Evolutionary conservation across 2,797 vertebrate genomes (phyloP).

Genomic region (Linurgus olivaceus): DNA sequence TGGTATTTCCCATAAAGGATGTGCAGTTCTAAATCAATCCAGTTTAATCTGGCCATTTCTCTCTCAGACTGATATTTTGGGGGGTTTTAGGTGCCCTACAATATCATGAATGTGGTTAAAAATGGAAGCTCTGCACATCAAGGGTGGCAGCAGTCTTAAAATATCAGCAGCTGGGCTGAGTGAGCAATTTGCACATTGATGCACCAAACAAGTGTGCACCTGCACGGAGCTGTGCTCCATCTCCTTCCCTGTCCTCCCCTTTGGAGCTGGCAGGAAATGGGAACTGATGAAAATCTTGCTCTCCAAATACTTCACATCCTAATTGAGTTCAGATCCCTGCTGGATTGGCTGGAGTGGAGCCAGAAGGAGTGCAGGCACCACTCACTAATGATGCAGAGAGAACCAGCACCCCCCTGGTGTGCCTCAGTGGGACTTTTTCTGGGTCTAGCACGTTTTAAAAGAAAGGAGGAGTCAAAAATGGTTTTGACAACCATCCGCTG

Average conservation of each 20-base stretch:
- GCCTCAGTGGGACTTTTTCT: background rate
- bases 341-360: background rate
- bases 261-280: conserved; percentile 16
- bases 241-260: background rate
- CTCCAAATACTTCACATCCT: conserved; percentile 20
- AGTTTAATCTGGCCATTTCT: background rate
- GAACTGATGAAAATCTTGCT: conserved; percentile 8
- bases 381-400: background rate
- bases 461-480: background rate
- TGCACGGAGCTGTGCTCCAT: background rate
- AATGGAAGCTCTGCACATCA: background rate
- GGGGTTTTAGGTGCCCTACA: background rate
- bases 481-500: background rate
- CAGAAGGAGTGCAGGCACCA: background rate
- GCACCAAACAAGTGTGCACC: background rate
- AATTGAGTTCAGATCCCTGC: background rate
- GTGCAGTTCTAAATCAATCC: background rate
- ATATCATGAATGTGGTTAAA: background rate
- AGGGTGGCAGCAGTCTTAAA: background rate
- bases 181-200: background rate
- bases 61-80: rapidly evolving
- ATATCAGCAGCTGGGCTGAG: conserved; percentile 34
- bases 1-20: background rate
- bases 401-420: background rate
- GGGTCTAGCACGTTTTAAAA: background rate